Conservation (phyloP, 2,113 vertebrate genomes). For the Colius striatus region DNA sequence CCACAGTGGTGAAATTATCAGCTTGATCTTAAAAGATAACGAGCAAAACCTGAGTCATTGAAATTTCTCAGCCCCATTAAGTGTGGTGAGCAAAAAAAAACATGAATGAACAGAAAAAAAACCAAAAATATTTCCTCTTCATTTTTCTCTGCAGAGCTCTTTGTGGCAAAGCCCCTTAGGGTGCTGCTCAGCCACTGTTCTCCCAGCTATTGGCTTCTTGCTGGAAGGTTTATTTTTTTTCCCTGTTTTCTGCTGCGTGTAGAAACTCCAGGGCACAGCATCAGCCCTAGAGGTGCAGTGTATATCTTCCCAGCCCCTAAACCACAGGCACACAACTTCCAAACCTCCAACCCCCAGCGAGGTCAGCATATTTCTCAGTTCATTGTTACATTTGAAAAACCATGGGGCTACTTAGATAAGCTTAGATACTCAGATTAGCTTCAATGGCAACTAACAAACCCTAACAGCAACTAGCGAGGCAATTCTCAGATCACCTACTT, state of each 20-base stretch:
- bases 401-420: neutral
- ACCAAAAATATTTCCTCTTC: neutral
- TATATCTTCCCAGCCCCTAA: neutral
- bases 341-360: neutral
- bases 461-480: neutral
- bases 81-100: neutral
- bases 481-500: neutral
- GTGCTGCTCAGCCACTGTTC: neutral
- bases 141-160: neutral
- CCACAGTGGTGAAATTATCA: neutral
- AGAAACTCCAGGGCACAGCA: neutral
- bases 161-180: neutral
- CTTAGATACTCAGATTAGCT: neutral
- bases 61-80: neutral
- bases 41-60: neutral
- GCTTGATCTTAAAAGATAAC: neutral
- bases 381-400: neutral
- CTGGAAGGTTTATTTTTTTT: neutral
- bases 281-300: fast-evolving
- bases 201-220: neutral
- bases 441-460: neutral
- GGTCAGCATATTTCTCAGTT: fast-evolving
- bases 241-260: neutral
- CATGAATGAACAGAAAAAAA: neutral
- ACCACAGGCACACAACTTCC: neutral